Percentiles rank a stretch among this genome's conserved stretches.
These are phyloP conservation scores for Pampus argenteus DNA, from an alignment of 2,797 vertebrate species.

Conservation along the genomic window DNA sequence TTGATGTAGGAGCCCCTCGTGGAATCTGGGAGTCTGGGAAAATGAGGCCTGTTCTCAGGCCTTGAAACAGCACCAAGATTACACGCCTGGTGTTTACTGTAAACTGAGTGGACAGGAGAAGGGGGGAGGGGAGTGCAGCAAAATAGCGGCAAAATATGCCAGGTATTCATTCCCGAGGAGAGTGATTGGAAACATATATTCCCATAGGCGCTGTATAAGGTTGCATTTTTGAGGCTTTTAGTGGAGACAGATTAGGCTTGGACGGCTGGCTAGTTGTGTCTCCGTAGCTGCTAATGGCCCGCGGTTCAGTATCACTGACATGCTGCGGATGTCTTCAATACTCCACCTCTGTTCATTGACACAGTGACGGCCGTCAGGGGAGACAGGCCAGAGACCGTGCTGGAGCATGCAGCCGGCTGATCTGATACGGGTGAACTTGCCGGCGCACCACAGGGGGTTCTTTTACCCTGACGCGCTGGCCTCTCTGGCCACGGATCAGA, in stretches of 20 bases:
- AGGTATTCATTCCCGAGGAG: conserved; percentile 71
- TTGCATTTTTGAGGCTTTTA: conserved; percentile 68
- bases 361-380: conserved; percentile 34
- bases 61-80: conserved; percentile 40
- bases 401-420: conserved; percentile 40
- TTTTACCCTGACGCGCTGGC: conserved; percentile 16
- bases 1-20: conserved; percentile 70
- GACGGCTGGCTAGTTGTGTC: conserved; percentile 45
- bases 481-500: conserved; percentile 37
- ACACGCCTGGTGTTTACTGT: conserved; percentile 69
- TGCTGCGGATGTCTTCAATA: conserved; percentile 75
- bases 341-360: conserved; percentile 69
- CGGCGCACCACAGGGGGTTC: conserved; percentile 4
- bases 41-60: conserved; percentile 52
- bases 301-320: conserved; percentile 70
- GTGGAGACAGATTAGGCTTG: conserved; percentile 58
- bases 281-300: conserved; percentile 68
- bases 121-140: neutral
- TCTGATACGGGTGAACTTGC: conserved; percentile 45
- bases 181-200: conserved; percentile 70
- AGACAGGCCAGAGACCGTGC: conserved; percentile 34
- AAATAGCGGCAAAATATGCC: conserved; percentile 47
- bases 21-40: conserved; percentile 70
- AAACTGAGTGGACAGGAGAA: conserved; percentile 66
- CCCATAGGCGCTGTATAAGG: conserved; percentile 68